These are phyloP conservation scores for Cetonia aurata DNA, from an alignment of 2,888 invertebrate genomes.

Conservation along the genomic window DNA sequence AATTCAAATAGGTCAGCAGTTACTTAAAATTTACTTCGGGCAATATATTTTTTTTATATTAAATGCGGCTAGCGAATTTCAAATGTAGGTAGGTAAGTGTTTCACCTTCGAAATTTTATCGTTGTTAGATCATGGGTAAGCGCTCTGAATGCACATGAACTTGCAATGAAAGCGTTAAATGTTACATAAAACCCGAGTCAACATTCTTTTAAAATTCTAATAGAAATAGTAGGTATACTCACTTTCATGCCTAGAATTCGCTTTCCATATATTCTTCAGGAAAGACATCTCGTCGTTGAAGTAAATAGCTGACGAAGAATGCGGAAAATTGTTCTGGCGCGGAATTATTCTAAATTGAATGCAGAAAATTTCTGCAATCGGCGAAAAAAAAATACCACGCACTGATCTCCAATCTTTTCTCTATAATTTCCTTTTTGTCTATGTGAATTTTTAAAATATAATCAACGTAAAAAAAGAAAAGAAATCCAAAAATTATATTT, in stretches of 20 bases:
- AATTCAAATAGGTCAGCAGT: slow-evolving; percentile 15
- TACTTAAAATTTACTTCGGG: neutral
- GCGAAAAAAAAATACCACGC: slow-evolving; percentile 5
- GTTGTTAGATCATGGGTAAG: neutral
- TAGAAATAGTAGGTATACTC: slow-evolving; percentile 63
- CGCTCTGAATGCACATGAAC: slow-evolving; percentile 10
- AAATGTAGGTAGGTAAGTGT: too few relatives aligned
- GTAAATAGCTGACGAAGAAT: neutral
- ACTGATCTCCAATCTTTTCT: neutral
- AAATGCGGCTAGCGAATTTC: too few relatives aligned
- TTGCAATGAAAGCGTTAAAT: slow-evolving; percentile 19
- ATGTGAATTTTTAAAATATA: too few relatives aligned
- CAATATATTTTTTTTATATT: too few relatives aligned
- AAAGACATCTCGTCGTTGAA: slow-evolving; percentile 68
- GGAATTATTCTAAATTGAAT: neutral
- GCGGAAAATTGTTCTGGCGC: neutral
- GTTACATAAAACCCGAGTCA: slow-evolving; percentile 27
- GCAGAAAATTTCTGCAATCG: neutral
- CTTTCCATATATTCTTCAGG: slow-evolving; percentile 76
- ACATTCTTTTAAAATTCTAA: slow-evolving; percentile 21
- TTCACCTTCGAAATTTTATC: too few relatives aligned
- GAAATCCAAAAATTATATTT: neutral
- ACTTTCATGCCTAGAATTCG: slow-evolving; percentile 78
- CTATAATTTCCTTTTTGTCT: too few relatives aligned
- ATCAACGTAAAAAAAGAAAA: too few relatives aligned